Evolutionary conservation across 53 echinoderm and acorn worm genomes (phyloP).

Genomic region (Patiria pectinifera): DNA sequence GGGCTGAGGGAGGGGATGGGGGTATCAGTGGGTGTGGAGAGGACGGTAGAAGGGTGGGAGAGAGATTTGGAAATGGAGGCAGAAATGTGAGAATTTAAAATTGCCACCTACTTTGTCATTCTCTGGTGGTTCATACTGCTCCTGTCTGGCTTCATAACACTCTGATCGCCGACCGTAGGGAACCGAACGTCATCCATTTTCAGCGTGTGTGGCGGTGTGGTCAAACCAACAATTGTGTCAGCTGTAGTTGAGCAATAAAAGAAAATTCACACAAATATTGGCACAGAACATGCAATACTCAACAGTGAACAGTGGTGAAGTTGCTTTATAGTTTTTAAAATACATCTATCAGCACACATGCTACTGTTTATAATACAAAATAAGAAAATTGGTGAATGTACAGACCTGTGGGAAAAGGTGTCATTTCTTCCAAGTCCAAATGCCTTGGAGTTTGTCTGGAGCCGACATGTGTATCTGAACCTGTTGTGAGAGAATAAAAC

Average conservation of each 20-base stretch:
- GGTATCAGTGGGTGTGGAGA: not conserved
- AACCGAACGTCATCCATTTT: constrained; percentile 87
- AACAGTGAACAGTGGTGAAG: not conserved
- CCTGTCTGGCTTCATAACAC: constrained; percentile 32
- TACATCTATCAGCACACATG: no score
- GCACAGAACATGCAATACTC: not conserved
- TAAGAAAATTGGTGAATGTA: not conserved
- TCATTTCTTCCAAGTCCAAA: constrained; percentile 77
- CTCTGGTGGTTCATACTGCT: constrained; percentile 19
- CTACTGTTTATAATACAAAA: no score
- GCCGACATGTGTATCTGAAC: constrained; percentile 87
- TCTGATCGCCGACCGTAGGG: constrained; percentile 83
- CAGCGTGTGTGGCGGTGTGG: constrained; percentile 90
- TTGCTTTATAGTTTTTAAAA: no score
- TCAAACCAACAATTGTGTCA: constrained; percentile 76
- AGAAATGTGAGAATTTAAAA: not conserved
- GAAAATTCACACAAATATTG: not conserved
- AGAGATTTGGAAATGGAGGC: not conserved
- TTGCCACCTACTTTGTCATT: constrained; percentile 25
- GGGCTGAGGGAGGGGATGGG: no score
- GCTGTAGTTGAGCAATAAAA: not conserved
- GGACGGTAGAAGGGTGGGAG: not conserved
- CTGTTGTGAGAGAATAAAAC: constrained; percentile 38
- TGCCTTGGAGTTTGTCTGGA: constrained; percentile 68
- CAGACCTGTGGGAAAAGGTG: constrained; percentile 72